Base-by-base conservation (phyloP, 92 coral and sea anemone genomes). In the Porites divaricata region DNA sequence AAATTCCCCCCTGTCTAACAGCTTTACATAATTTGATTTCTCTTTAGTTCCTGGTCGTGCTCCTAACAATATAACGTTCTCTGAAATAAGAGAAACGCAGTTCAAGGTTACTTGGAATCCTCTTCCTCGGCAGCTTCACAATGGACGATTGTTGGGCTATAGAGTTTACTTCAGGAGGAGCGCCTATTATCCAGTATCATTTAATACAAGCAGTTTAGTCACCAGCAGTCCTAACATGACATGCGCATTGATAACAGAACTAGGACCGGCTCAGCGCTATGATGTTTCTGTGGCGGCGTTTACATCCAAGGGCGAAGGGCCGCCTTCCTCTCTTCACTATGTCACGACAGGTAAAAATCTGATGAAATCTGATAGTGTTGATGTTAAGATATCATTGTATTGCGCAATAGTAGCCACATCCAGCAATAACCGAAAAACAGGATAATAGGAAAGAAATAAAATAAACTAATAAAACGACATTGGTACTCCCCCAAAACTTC, bases 1-100 rank as follows among this genome's bases (percentile, higher is more conserved):
- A n/a, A n/a, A n/a, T n/a, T n/a, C n/a, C n/a, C n/a, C n/a, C n/a
- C n/a, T n/a, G n/a, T n/a, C n/a, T n/a, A n/a, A n/a, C n/a, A n/a
- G n/a, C 13, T 9, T 9, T 14, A 10, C 15, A 53, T 53, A 8
- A 0, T 54, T 1, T 54, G n/a, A 11, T 67, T 9, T 69, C 19
- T 69, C 21, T 20, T 49, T 9, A 74, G 78, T 74, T 74, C 78
- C 78, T 25, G 57, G 50, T 65, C 54, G 67, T 4, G 65, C 78
- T 51, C 78, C 78, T 3, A 54, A 20, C 14, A 12, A 15, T 25
- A 21, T 53, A 23, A 12, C 41, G 21, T 7, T 54, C 13, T 54
- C 49, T 12, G 35, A 74, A 23, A 21, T 74, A 8, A 14, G 22
- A 57, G 26, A 64, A 23, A 74, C 78, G 13, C 17, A 21, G 5